These are phyloP conservation scores for Desoria tigrina DNA, from an alignment of 2,888 invertebrate genomes.

Conservation along the genomic window DNA sequence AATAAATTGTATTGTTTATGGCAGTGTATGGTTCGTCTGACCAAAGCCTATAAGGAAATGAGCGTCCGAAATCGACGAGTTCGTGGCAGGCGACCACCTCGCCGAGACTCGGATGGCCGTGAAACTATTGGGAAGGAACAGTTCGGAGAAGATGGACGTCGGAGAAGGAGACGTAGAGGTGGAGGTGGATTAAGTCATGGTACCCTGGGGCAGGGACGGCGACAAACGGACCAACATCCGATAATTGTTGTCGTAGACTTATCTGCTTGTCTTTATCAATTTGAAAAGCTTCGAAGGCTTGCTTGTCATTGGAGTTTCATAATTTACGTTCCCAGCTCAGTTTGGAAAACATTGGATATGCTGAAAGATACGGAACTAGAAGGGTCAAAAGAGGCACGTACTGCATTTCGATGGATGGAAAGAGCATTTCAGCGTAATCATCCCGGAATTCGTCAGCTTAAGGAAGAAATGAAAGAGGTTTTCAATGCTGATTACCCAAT, in stretches of 20 bases:
- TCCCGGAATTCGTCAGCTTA: constrained; percentile 41
- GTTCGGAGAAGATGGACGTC: background rate
- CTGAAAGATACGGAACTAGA: constrained; percentile 44
- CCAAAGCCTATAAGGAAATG: constrained; percentile 43
- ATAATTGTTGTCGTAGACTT: constrained; percentile 44
- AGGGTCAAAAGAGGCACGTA: constrained; percentile 36
- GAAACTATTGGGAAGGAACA: background rate
- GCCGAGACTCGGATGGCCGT: constrained; percentile 9
- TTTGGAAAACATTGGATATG: constrained; percentile 44
- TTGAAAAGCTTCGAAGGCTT: constrained; percentile 36
- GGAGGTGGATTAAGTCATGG: constrained; percentile 9
- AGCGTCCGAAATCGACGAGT: constrained; percentile 13
- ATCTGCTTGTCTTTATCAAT: constrained; percentile 38
- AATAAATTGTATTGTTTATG: background rate
- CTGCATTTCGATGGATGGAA: constrained; percentile 45
- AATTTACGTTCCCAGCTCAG: constrained; percentile 32
- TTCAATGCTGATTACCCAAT: constrained; percentile 37
- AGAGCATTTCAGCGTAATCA: constrained; percentile 31
- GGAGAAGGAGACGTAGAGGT: background rate
- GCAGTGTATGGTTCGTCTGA: background rate
- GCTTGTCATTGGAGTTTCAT: constrained; percentile 44
- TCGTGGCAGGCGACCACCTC: constrained; percentile 14
- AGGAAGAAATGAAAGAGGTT: constrained; percentile 23
- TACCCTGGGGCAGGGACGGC: constrained; percentile 1
- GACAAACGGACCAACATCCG: constrained; percentile 12